phyloP scores from a whole-genome alignment of 2,888 invertebrate species.

The Spodoptera exigua region DNA sequence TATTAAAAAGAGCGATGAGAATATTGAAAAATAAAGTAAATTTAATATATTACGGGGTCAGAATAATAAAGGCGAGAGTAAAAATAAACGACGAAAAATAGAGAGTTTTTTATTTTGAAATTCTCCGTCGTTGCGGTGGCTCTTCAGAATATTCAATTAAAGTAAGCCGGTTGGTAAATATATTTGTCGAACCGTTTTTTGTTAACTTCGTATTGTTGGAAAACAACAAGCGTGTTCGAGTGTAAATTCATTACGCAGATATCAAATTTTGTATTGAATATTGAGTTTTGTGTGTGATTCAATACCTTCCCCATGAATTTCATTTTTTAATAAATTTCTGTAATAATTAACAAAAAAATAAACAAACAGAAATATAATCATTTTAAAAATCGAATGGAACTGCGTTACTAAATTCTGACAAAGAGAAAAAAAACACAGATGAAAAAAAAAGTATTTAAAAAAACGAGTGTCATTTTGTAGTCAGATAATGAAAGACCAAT shows the following conservation, averaged over 20 bases:
- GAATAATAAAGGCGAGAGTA: constrained; percentile 43
- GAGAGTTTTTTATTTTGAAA: constrained; percentile 6
- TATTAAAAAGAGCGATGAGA: constrained; percentile 29
- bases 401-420: constrained; percentile 33
- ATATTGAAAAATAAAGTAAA: constrained; percentile 52
- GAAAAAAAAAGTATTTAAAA: constrained; percentile 36
- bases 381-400: constrained; percentile 38
- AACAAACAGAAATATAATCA: constrained; percentile 2
- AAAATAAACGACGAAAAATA: constrained; percentile 31
- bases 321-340: neutral
- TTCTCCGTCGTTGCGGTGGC: constrained; percentile 1
- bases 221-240: constrained; percentile 12
- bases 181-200: constrained; percentile 13
- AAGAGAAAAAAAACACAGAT: constrained; percentile 26
- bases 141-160: constrained; percentile 36
- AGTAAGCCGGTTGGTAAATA: constrained; percentile 29
- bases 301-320: neutral
- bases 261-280: constrained; percentile 17
- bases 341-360: neutral
- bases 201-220: constrained; percentile 17
- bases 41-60: constrained; percentile 54
- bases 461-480: constrained; percentile 37
- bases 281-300: constrained; percentile 3
- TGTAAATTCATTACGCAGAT: constrained; percentile 25
- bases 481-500: constrained; percentile 52